Evolutionary conservation across 2,888 invertebrate genomes (phyloP), one percentile per base, ranked within the genome.

Genomic region (Ennomos erosarius): DNA sequence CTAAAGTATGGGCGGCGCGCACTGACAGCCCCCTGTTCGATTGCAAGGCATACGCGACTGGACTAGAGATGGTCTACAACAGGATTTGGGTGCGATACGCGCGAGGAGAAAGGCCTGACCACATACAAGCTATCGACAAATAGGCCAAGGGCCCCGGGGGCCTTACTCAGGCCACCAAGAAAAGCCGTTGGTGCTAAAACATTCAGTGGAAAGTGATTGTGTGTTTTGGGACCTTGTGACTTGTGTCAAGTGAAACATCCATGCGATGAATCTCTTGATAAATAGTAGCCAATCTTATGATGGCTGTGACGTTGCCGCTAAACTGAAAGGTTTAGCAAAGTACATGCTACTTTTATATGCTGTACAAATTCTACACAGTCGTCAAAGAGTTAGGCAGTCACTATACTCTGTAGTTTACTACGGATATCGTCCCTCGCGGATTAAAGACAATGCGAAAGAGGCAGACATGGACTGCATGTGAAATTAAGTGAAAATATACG

Each of bases 1-100:
- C 97, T 49, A 99, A 98, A 87, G 99, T 99, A 38, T 99, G 99
- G 99, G 93, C 96, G 70, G 97, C 98, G 0, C 94, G 99, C 57
- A 95, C 95, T 3, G 96, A 97, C 33, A 98, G 98, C 75, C 98
- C 98, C 0, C 92, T 99, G 44, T 99, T 99, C 89, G 97, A 98
- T 92, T 98, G 98, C 87, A 95, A 96, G 85, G 96, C 96, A 75
- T 99, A 99, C 88, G 98, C 99, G 50, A 93, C 94, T 65, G 98
- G 99, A 59, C 94, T 99, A 87, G 99, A 99, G 88, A 94, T 95
- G 92, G 90, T 99, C 11, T 98, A 98, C 91, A 90, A 91, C 68
- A 95, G 95, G 76, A 99, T 99, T 98, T 99, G 99, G 99, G 94
- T 96, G 46, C 93, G 95, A 71, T 95, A 96, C 83, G 93, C 96